Percentiles rank a stretch among this genome's conserved stretches.
These are phyloP conservation scores for Armadillidium nasatum DNA, from an alignment of 1,140 invertebrate genomes.

Conservation along the genomic window DNA sequence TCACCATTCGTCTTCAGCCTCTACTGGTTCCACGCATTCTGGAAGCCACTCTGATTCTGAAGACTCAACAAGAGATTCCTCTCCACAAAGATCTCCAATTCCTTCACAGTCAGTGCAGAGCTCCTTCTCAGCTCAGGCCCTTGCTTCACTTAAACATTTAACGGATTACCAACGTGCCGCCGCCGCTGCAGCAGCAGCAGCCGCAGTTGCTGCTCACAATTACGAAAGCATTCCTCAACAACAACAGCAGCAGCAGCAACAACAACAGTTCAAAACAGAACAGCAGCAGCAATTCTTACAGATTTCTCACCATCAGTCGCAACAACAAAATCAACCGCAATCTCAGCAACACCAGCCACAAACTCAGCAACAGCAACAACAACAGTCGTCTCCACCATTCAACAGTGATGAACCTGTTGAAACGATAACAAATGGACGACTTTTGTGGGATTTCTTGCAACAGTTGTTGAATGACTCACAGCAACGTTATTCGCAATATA, in stretches of 20 bases:
- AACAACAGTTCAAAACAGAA: no score
- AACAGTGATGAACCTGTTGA: conserved; percentile 48
- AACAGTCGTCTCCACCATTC: conserved; percentile 21
- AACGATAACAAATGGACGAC: conserved; percentile 71
- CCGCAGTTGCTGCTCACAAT: conserved; percentile 19
- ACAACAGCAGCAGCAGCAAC: conserved; percentile 21
- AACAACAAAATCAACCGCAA: conserved; percentile 25
- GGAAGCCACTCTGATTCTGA: conserved; percentile 61
- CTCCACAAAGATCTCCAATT: conserved; percentile 48
- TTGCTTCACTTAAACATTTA: conserved; percentile 42
- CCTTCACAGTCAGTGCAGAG: conserved; percentile 33
- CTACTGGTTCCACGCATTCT: conserved; percentile 53
- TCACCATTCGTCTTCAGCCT: conserved; percentile 40
- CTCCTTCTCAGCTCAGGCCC: conserved; percentile 39
- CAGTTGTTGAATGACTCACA: conserved; percentile 84
- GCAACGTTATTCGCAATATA: conserved; percentile 60
- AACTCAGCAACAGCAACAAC: conserved; percentile 30
- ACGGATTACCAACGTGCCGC: conserved; percentile 42
- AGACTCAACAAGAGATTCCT: conserved; percentile 56
- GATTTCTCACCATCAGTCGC: conserved; percentile 16
- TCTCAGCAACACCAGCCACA: conserved; percentile 29
- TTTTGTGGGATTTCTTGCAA: conserved; percentile 94
- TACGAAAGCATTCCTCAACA: conserved; percentile 37
- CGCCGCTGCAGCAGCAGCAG: conserved; percentile 34
- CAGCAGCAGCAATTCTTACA: not conserved